Evolutionary conservation across 2,888 invertebrate genomes (phyloP), one percentile per base, ranked within the genome.

Genomic region (Cantharis flavilabris): DNA sequence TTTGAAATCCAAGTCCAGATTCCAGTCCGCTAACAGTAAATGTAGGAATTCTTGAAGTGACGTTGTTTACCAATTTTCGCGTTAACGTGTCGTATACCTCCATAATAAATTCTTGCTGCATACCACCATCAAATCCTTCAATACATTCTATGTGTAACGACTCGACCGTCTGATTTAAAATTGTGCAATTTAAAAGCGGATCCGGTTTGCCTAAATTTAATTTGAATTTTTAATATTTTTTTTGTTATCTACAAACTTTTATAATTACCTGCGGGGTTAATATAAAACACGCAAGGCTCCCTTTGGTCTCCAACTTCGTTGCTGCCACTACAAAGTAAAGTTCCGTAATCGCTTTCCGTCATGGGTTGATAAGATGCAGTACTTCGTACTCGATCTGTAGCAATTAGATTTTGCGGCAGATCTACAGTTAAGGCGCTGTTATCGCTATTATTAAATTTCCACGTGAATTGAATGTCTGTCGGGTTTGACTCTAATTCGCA

Each of bases 401-500:
- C 89, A 81, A 93, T 90, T 82, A 91, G 90, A 75, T 91, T 91
- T 79, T 91, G 91, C 13, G 93, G 91, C 82, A 94, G 92, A 87
- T 94, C 94, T 80, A 93, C 90, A 28, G 92, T 91, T 83, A 94
- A 94, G 81, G 92, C 91, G 71, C 71, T 76, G 70, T 78, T 78
- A 76, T 76, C 78, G 64, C 93, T 92, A 86, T 93, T 94, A 90
- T 95, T 95, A 89, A 95, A 94, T 88, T 92, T 93, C 94, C 94
- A 94, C 79, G 91, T 90, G 88, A 94, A 94, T 82, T 90, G 90
- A 63, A 93, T 90, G 81, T 93, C 92, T 30, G 80, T 79, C 20
- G 95, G 95, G 89, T 94, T 94, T 62, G 94, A 93, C 85, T 94
- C 94, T 75, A 95, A 89, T 86, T 93, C 93, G 87, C 94, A 95